Percentiles rank a stretch among this genome's conserved stretches.
Conservation (phyloP, 2,797 vertebrate species). For the Sorex maritimensis region DNA sequence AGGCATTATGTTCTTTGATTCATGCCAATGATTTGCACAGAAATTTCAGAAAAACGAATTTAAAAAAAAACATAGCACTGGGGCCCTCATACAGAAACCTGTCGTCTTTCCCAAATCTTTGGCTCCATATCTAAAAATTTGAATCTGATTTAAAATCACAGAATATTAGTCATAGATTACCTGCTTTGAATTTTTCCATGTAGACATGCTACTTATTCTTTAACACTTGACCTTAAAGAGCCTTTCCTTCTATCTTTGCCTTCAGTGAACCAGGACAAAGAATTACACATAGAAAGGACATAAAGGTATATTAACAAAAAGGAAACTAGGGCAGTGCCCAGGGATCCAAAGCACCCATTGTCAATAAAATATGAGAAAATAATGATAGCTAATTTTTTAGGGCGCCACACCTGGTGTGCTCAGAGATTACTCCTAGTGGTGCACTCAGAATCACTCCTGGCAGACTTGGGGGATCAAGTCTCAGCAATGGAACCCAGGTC, state of each 20-base stretch:
- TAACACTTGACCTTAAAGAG: slow-evolving; percentile 7
- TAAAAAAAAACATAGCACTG: not conserved
- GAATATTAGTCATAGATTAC: slow-evolving; percentile 13
- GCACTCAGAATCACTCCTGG: no score
- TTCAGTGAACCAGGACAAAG: slow-evolving; percentile 1
- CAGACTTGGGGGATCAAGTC: no score
- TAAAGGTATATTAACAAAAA: slow-evolving; percentile 2
- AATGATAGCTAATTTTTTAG: no score
- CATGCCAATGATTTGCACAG: not conserved
- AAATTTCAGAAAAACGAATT: slow-evolving; percentile 16
- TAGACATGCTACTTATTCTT: not conserved
- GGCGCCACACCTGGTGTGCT: no score
- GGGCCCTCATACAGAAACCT: not conserved
- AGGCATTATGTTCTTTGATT: slow-evolving; percentile 4
- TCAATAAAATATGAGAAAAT: not conserved
- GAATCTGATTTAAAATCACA: not conserved
- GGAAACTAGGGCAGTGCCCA: not conserved
- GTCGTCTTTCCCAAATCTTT: not conserved
- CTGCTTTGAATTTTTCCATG: slow-evolving; percentile 11
- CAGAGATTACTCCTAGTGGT: no score
- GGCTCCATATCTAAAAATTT: not conserved
- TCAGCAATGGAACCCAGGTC: no score
- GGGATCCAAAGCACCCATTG: not conserved
- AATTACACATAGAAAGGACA: not conserved
- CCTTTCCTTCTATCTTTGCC: not conserved